Evolutionary conservation across 2,113 vertebrate genomes (phyloP).

Genomic region (Lethenteron camtschaticum): DNA sequence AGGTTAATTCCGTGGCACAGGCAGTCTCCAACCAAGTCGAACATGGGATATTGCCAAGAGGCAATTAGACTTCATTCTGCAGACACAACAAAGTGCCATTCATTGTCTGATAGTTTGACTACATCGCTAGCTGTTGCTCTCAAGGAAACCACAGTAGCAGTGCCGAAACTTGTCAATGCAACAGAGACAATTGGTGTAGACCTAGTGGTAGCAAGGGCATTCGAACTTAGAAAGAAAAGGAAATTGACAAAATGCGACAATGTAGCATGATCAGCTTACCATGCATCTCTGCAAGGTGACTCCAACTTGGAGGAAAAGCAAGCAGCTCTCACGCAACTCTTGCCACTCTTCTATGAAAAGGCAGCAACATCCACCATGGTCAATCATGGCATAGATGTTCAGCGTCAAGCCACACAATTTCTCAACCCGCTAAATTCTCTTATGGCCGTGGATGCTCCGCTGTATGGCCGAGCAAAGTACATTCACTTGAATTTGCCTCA

Average conservation of each 20-base stretch:
- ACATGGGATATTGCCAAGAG: background rate
- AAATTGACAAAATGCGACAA: background rate
- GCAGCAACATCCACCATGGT: background rate
- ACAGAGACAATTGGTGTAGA: background rate
- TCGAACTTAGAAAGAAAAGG: background rate
- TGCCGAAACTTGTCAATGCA: background rate
- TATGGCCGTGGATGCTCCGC: background rate
- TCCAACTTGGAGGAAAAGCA: background rate
- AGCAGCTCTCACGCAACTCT: background rate
- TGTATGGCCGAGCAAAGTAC: background rate
- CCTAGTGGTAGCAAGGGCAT: background rate
- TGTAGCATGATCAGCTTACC: slow-evolving; percentile 1
- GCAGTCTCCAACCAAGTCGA: background rate
- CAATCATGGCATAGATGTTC: background rate
- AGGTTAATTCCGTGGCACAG: background rate
- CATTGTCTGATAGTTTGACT: background rate
- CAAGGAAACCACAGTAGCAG: background rate
- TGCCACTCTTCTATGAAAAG: slow-evolving; percentile 1
- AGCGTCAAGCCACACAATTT: background rate
- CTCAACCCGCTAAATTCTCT: background rate
- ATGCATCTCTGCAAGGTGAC: background rate
- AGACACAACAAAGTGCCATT: background rate
- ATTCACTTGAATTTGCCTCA: background rate
- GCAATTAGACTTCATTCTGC: background rate
- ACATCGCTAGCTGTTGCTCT: background rate